Evolutionary conservation across 2,797 vertebrate genomes (phyloP).

Genomic region (Furcifer pardalis): DNA sequence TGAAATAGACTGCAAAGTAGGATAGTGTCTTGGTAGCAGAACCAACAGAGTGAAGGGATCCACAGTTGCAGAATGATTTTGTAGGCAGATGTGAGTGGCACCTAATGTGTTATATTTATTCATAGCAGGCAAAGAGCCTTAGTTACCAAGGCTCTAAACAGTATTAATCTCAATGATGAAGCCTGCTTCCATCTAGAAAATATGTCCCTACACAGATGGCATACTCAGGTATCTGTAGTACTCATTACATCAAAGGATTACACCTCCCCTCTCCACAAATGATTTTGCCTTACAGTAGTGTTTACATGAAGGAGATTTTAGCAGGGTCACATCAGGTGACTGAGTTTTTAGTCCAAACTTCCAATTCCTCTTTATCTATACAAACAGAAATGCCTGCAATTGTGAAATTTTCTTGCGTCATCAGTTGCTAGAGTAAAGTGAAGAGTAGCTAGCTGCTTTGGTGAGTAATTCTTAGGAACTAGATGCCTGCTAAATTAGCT

Average conservation of each 20-base stretch:
- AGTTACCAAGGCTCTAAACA: not conserved
- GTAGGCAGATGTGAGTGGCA: not conserved
- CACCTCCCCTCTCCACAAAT: not conserved
- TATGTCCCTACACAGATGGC: not conserved
- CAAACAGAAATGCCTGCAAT: not conserved
- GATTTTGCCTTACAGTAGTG: not conserved
- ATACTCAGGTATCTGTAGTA: not conserved
- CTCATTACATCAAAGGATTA: not conserved
- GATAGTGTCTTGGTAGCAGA: not conserved
- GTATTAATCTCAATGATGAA: not conserved
- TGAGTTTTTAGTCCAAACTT: not conserved
- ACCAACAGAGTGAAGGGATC: not conserved
- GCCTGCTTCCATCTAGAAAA: not conserved
- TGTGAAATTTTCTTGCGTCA: not conserved
- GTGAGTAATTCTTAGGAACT: not conserved
- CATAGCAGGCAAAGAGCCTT: not conserved
- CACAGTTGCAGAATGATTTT: not conserved
- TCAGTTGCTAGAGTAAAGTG: not conserved
- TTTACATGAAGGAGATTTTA: not conserved
- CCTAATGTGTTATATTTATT: not conserved
- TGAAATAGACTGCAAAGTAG: not conserved
- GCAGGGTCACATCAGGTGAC: not conserved
- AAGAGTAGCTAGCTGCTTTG: not conserved
- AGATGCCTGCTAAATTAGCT: not conserved
- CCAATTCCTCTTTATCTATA: not conserved